phyloP scores from a whole-genome alignment of 2,113 vertebrate species.

The Tinamus guttatus region DNA sequence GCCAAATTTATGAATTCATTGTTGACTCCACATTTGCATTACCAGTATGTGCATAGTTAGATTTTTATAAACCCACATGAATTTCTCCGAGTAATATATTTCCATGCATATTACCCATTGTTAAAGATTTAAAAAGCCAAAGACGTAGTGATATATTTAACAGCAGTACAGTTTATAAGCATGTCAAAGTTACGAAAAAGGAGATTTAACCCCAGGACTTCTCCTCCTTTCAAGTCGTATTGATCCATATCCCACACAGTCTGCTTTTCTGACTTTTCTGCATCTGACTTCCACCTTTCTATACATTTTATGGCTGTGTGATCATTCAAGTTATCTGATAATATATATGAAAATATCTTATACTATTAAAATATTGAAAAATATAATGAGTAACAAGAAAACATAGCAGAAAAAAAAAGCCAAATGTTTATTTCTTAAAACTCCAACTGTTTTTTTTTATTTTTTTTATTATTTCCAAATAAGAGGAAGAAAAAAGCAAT shows the following conservation, averaged over 20 bases:
- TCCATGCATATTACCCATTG: neutral
- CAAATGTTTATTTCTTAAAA: neutral
- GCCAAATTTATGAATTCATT: neutral
- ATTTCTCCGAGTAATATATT: neutral
- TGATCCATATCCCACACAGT: neutral
- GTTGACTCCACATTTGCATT: neutral
- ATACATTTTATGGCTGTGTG: neutral
- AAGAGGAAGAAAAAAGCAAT: neutral
- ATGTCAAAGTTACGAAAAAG: neutral
- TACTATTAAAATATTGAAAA: neutral
- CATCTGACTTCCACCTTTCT: neutral
- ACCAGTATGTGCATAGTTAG: neutral
- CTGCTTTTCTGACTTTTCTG: neutral
- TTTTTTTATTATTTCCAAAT: neutral
- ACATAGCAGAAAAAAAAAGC: neutral
- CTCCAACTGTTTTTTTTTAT: neutral
- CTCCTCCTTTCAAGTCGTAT: neutral
- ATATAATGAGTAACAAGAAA: neutral
- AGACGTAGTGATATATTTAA: neutral
- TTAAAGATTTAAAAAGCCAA: neutral
- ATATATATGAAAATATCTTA: neutral
- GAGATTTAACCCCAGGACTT: neutral
- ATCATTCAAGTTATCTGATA: neutral
- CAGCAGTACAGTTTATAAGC: neutral
- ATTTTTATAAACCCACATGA: neutral